These are phyloP conservation scores for Aelia acuminata DNA, from an alignment of 2,888 invertebrate species.

Conservation along the genomic window DNA sequence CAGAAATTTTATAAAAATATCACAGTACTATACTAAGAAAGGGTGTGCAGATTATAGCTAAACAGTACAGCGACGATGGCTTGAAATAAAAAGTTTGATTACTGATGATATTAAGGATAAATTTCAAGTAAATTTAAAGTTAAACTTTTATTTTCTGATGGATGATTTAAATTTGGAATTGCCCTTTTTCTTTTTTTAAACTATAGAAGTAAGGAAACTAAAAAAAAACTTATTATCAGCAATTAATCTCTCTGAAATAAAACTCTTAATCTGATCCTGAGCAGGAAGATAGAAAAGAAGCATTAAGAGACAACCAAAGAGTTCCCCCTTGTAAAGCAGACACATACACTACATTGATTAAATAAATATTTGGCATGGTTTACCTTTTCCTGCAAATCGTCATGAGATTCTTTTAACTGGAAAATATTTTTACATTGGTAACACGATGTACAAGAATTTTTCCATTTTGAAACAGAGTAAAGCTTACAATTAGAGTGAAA, in stretches of 20 bases:
- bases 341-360: not conserved
- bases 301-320: not conserved
- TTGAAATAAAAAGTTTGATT: too few relatives aligned
- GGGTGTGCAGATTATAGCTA: too few relatives aligned
- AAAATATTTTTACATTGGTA: slow-evolving; percentile 46
- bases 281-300: not conserved
- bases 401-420: slow-evolving; percentile 40
- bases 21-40: too few relatives aligned
- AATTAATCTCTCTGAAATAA: not conserved
- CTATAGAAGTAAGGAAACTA: not conserved
- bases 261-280: not conserved
- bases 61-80: too few relatives aligned
- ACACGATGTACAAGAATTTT: slow-evolving; percentile 50
- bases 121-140: too few relatives aligned
- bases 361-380: not conserved
- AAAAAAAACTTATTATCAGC: not conserved
- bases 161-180: too few relatives aligned
- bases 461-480: slow-evolving; percentile 22
- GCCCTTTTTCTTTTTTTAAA: too few relatives aligned
- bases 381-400: slow-evolving; percentile 49
- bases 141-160: too few relatives aligned
- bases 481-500: slow-evolving; percentile 47
- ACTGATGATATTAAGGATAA: too few relatives aligned
- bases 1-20: too few relatives aligned
- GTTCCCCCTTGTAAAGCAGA: not conserved